phyloP scores from a whole-genome alignment of 1,140 invertebrate species.

The Leptinotarsa defecta region DNA sequence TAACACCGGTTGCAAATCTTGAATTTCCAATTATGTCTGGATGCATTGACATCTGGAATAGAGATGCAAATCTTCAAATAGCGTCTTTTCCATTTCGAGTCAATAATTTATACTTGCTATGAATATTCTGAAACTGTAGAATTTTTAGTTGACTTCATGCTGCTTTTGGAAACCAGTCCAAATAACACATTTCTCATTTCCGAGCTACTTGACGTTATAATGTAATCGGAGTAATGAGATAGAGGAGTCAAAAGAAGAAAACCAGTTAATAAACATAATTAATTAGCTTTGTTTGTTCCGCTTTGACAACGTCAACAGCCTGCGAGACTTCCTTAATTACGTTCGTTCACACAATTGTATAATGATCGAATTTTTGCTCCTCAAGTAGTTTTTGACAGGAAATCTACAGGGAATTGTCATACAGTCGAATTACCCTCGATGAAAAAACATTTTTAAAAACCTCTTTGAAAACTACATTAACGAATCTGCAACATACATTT shows the following conservation, averaged over 20 bases:
- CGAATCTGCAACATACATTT: too few species aligned
- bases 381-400: too few species aligned
- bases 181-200: not conserved
- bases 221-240: not conserved
- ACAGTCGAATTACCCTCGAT: too few species aligned
- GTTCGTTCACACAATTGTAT: constrained; percentile 17
- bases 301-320: constrained; percentile 14
- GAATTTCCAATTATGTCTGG: too few species aligned
- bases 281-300: constrained; percentile 25
- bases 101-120: too few species aligned
- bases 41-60: too few species aligned
- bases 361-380: not conserved
- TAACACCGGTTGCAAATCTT: too few species aligned
- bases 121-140: not conserved
- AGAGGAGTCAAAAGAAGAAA: not conserved
- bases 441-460: too few species aligned
- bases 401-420: too few species aligned
- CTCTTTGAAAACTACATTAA: too few species aligned
- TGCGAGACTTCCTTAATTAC: constrained; percentile 14
- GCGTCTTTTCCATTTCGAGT: too few species aligned
- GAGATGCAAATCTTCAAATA: too few species aligned
- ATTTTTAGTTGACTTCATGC: not conserved
- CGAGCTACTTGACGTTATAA: not conserved
- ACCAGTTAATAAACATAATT: constrained; percentile 24
- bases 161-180: not conserved